phyloP scores from a whole-genome alignment of 2,888 invertebrate genomes.

The Oscheius myriophilus region DNA sequence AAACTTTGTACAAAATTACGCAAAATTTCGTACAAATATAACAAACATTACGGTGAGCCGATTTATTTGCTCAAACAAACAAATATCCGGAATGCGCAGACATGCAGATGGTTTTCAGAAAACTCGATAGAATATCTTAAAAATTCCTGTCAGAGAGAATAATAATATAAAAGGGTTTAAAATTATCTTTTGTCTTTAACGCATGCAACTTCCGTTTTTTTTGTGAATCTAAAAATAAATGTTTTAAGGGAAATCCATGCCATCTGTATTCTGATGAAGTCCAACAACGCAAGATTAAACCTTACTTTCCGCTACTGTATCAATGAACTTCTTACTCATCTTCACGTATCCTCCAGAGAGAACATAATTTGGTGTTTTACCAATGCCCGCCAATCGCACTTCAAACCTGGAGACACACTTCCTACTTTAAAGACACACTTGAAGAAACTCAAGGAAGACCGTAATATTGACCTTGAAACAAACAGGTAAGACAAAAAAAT shows the following conservation, averaged over 20 bases:
- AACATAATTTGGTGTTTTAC: conserved; percentile 62
- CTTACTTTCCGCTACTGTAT: conserved; percentile 52
- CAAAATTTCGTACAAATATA: too few species aligned
- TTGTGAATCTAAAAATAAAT: too few species aligned
- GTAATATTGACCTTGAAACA: not conserved
- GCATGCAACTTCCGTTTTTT: too few species aligned
- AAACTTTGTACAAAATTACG: too few species aligned
- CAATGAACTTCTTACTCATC: conserved; percentile 49
- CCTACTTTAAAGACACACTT: conserved; percentile 11
- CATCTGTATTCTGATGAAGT: conserved; percentile 47
- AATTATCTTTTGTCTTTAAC: too few species aligned
- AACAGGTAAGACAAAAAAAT: not conserved
- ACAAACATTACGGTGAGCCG: too few species aligned
- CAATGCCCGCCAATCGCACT: conserved; percentile 33
- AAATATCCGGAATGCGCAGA: too few species aligned
- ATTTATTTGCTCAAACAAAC: too few species aligned
- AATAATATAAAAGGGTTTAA: too few species aligned
- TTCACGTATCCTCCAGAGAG: conserved; percentile 45
- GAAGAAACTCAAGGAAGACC: conserved; percentile 1
- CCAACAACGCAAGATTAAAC: conserved; percentile 39
- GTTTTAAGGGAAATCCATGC: conserved; percentile 38
- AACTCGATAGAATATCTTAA: too few species aligned
- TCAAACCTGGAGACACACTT: conserved; percentile 27
- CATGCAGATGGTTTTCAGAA: too few species aligned
- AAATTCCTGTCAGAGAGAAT: too few species aligned